Evolutionary conservation across 2,888 invertebrate species (phyloP).

Genomic region (Ptilodon capucinus): DNA sequence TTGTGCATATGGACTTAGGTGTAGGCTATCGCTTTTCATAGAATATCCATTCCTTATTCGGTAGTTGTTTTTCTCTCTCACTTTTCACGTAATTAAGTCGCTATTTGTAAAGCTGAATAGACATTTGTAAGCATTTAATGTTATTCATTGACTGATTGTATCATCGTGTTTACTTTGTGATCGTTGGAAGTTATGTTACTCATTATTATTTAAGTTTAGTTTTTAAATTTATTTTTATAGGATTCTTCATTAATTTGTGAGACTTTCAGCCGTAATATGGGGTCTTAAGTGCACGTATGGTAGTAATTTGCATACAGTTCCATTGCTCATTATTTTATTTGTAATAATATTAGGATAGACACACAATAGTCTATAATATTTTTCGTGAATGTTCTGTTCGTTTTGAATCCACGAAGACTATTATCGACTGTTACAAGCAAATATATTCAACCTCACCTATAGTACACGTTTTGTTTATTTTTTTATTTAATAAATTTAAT

Average conservation of each 20-base stretch:
- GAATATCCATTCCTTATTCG: constrained; percentile 71
- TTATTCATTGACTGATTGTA: constrained; percentile 67
- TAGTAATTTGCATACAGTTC: constrained; percentile 57
- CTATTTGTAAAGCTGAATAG: constrained; percentile 55
- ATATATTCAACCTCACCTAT: constrained; percentile 50
- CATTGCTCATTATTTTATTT: constrained; percentile 51
- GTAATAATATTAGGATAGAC: constrained; percentile 31
- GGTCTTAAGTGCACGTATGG: constrained; percentile 54
- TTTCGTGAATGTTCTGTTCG: constrained; percentile 29
- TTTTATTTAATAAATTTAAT: constrained; percentile 62
- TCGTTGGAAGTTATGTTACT: constrained; percentile 40
- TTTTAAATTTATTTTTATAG: constrained; percentile 53
- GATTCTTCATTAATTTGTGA: constrained; percentile 46
- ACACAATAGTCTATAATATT: constrained; percentile 33
- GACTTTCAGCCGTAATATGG: constrained; percentile 35
- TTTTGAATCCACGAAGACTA: constrained; percentile 23
- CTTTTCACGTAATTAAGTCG: constrained; percentile 51
- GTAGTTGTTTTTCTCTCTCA: constrained; percentile 54
- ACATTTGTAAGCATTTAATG: constrained; percentile 65
- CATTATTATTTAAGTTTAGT: constrained; percentile 43
- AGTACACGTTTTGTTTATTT: constrained; percentile 47
- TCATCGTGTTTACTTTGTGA: constrained; percentile 46
- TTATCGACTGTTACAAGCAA: constrained; percentile 35
- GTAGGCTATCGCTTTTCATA: constrained; percentile 47
- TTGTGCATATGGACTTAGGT: constrained; percentile 41